Conservation (phyloP, 2,797 vertebrate genomes). For the Falco berigora region DNA sequence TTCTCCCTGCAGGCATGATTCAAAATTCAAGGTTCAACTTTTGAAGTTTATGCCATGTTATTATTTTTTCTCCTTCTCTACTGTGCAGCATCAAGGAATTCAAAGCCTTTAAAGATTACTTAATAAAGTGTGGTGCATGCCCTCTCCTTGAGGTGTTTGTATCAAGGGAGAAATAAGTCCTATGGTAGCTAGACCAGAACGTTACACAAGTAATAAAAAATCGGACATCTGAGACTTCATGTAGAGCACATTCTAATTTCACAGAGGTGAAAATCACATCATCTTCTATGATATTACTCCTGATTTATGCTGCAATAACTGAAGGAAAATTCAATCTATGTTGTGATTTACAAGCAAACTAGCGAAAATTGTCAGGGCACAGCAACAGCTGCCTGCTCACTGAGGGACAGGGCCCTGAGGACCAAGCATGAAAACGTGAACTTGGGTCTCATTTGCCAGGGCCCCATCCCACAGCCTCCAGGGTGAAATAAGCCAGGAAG, state of each 20-base stretch:
- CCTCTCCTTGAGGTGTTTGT: not conserved
- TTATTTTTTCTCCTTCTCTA: not conserved
- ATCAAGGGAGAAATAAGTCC: not conserved
- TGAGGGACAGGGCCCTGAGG: not conserved
- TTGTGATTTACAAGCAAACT: not conserved
- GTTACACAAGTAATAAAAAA: not conserved
- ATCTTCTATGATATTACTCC: not conserved
- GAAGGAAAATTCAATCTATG: not conserved
- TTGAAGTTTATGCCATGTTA: not conserved
- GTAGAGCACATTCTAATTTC: not conserved
- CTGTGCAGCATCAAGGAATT: not conserved
- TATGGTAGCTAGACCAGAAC: not conserved
- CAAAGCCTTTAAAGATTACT: not conserved
- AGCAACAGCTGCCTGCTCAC: not conserved
- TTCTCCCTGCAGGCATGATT: not conserved
- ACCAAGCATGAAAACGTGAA: not conserved
- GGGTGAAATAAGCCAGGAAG: not conserved
- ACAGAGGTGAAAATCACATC: not conserved
- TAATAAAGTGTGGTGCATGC: not conserved
- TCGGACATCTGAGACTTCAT: not conserved
- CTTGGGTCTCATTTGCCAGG: not conserved
- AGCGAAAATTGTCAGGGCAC: not conserved
- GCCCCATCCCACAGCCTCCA: not conserved
- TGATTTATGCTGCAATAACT: not conserved
- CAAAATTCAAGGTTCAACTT: not conserved